Conservation (phyloP, 2,888 invertebrate species). For the Sussaba pulchella region DNA sequence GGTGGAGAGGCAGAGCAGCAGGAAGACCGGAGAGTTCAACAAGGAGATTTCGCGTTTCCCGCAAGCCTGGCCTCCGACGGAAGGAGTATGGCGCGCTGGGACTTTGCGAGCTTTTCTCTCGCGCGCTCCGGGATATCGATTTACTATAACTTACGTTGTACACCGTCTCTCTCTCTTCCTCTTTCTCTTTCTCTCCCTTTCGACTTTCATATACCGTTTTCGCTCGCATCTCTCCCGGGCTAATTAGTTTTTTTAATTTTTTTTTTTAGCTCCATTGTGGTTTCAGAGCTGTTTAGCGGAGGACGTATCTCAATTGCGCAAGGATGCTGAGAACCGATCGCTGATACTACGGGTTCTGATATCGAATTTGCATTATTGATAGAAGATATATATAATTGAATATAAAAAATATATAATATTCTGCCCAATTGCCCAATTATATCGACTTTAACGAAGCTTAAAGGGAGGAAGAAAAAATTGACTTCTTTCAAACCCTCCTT, state of each 20-base stretch:
- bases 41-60: slow-evolving; percentile 58
- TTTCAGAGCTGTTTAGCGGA: slow-evolving; percentile 21
- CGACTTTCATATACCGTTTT: not conserved
- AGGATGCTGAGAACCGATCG: not conserved
- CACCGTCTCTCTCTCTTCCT: slow-evolving; percentile 38
- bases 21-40: slow-evolving; percentile 35
- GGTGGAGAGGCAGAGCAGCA: slow-evolving; percentile 20
- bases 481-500: no score
- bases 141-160: slow-evolving; percentile 65
- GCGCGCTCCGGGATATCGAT: slow-evolving; percentile 64
- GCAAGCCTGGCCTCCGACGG: slow-evolving; percentile 34
- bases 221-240: slow-evolving; percentile 54
- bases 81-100: slow-evolving; percentile 44
- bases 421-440: no score
- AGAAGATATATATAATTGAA: no score
- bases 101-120: slow-evolving; percentile 55
- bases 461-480: no score
- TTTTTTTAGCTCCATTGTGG: slow-evolving; percentile 43
- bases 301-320: slow-evolving; percentile 5
- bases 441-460: no score
- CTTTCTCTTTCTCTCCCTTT: slow-evolving; percentile 18
- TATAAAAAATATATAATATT: no score
- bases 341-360: not conserved
- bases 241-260: slow-evolving; percentile 63
- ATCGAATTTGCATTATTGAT: no score